Base-by-base conservation (phyloP, 2,113 vertebrate genomes). In the Ranitomeya variabilis region DNA sequence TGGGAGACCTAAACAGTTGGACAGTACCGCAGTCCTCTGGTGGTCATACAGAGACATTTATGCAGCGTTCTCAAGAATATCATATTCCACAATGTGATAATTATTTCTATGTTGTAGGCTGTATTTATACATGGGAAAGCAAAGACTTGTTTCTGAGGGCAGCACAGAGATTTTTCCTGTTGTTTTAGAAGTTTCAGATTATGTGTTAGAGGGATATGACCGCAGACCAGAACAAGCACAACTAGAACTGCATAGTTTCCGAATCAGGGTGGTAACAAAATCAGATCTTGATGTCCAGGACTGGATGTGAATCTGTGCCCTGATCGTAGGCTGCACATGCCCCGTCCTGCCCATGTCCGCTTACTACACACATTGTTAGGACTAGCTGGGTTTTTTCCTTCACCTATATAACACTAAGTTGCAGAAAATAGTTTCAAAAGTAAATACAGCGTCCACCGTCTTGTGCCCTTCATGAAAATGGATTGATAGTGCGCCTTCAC, bases 351-450 rank as follows among this genome's bases (percentile, higher is more conserved):
- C 80, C 59, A 9, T 81, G 60, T 45, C 57, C 6, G 79, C 57
- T 81, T 18, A 9, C 13, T 64, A 11, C 60, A 45, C 59, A 21
- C 79, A 81, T 62, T 62, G 23, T 81, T 62, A 62, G 16, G 15
- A 21, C 80, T 45, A 66, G 59, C 55, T 60, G 79, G n/a, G 23
- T 62, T 62, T 82, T 82, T 82, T 60, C 80, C 64, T 54, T 79
- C 13, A 54, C 51, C 54, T 10, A 2, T 54, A n/a, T 23, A 52
- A 54, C 77, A 79, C 21, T 79, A 55, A 64, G 4, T 31, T 15
- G 15, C 14, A 18, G 5, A 26, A 57, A 59, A 31, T 13, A 57
- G 54, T 57, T 74, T 26, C 55, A 18, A 23, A 26, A 16, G 55
- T 26, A 80, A 59, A 60, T 26, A 31, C 1, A 31, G 19, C 21